phyloP scores from a whole-genome alignment of 2,888 invertebrate species.

The Toxonevra muliebris region DNA sequence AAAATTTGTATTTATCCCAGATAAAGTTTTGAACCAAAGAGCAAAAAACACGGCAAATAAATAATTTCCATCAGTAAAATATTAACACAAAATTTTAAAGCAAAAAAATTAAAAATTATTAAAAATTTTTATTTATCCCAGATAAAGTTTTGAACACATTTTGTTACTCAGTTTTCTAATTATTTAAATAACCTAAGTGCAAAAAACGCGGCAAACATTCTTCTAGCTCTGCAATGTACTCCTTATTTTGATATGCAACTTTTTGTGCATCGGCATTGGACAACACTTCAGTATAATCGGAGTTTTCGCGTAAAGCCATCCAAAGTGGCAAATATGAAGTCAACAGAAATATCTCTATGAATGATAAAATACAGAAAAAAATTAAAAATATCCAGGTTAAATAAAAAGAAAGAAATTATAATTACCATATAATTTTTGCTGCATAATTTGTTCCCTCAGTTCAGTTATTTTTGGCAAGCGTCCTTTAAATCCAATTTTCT shows the following conservation, averaged over 20 bases:
- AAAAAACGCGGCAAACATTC: constrained; percentile 41
- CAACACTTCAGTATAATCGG: constrained; percentile 22
- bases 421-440: constrained; percentile 43
- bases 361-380: background rate
- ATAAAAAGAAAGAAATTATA: too few species aligned
- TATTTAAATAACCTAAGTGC: constrained; percentile 46
- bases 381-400: background rate
- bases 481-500: constrained; percentile 45
- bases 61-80: too few species aligned
- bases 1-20: too few species aligned
- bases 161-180: background rate
- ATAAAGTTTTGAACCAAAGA: too few species aligned
- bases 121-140: too few species aligned
- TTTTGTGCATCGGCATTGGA: constrained; percentile 19
- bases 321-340: constrained; percentile 31
- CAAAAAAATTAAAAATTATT: too few species aligned
- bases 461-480: constrained; percentile 41
- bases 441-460: constrained; percentile 40
- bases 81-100: too few species aligned
- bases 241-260: constrained; percentile 12
- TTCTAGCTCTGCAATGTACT: constrained; percentile 30
- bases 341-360: constrained; percentile 32
- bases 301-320: constrained; percentile 10
- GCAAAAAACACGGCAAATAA: too few species aligned
- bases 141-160: too few species aligned